phyloP scores from a whole-genome alignment of 2,113 vertebrate species.

The Elaphurus davidianus region DNA sequence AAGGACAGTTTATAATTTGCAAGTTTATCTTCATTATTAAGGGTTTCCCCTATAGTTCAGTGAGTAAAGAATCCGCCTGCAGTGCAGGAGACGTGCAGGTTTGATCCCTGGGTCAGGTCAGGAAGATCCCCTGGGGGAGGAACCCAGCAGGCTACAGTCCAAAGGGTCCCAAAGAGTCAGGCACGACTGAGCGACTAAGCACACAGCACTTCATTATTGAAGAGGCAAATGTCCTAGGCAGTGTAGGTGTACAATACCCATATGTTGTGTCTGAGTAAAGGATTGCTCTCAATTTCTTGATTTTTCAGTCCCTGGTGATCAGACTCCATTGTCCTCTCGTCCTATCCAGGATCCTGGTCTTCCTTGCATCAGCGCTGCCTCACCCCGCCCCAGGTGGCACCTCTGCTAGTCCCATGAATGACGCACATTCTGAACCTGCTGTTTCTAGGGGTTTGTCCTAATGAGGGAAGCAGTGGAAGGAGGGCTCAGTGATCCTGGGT shows the following conservation, averaged over 20 bases:
- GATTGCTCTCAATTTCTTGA: not conserved
- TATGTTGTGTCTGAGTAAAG: not conserved
- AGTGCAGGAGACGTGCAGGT: not conserved
- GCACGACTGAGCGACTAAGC: not conserved
- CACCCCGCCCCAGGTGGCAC: fast-evolving
- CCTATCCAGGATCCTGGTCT: not conserved
- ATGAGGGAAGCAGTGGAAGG: fast-evolving
- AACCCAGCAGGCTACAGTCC: not conserved
- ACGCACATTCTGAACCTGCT: not conserved
- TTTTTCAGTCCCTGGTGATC: not conserved
- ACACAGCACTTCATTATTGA: not conserved
- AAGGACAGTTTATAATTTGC: not conserved
- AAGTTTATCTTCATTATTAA: not conserved
- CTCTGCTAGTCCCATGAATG: not conserved
- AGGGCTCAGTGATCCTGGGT: fast-evolving
- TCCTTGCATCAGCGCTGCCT: not conserved
- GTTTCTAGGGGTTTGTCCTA: not conserved
- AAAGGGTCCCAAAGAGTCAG: not conserved
- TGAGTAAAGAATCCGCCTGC: not conserved
- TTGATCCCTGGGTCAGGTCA: not conserved
- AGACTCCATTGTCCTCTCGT: not conserved
- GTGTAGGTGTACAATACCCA: fast-evolving
- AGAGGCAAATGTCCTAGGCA: not conserved
- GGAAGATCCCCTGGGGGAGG: not conserved
- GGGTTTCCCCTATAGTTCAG: not conserved